Evolutionary conservation across 2,888 invertebrate genomes (phyloP).

Genomic region (Melinopterus prodromus): DNA sequence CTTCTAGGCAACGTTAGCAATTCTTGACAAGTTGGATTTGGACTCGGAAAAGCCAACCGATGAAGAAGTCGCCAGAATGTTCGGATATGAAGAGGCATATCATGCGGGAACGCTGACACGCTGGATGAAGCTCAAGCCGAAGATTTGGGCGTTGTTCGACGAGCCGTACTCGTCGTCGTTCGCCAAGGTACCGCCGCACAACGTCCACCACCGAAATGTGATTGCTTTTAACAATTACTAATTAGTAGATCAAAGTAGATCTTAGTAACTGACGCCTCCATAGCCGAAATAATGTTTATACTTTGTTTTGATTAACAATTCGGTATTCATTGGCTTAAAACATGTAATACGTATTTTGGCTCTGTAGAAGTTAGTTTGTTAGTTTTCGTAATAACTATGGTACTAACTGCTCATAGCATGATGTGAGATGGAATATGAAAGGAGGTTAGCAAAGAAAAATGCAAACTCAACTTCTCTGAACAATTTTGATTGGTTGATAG

Average conservation of each 20-base stretch:
- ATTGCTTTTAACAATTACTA: slow-evolving; percentile 50
- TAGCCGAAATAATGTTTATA: background rate
- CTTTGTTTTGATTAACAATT: background rate
- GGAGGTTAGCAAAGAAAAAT: too few species aligned
- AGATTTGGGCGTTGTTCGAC: slow-evolving; percentile 95
- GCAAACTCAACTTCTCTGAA: too few species aligned
- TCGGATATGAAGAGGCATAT: slow-evolving; percentile 89
- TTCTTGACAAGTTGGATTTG: slow-evolving; percentile 93
- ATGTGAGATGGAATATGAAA: background rate
- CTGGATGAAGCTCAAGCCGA: slow-evolving; percentile 93
- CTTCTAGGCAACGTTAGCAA: slow-evolving; percentile 90
- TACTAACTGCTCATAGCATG: background rate
- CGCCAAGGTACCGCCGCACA: slow-evolving; percentile 76
- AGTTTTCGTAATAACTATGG: background rate
- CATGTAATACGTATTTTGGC: background rate
- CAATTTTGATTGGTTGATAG: too few species aligned
- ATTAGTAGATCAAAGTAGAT: slow-evolving; percentile 11
- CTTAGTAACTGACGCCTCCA: background rate
- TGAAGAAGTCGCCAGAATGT: slow-evolving; percentile 91
- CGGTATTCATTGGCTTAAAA: background rate
- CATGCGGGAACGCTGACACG: slow-evolving; percentile 78
- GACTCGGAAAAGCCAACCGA: slow-evolving; percentile 93
- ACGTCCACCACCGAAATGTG: slow-evolving; percentile 56
- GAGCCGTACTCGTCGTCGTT: slow-evolving; percentile 93
- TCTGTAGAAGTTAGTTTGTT: background rate